Base-by-base conservation (phyloP, 2,888 invertebrate genomes). In the Pyrrhosoma nymphula region DNA sequence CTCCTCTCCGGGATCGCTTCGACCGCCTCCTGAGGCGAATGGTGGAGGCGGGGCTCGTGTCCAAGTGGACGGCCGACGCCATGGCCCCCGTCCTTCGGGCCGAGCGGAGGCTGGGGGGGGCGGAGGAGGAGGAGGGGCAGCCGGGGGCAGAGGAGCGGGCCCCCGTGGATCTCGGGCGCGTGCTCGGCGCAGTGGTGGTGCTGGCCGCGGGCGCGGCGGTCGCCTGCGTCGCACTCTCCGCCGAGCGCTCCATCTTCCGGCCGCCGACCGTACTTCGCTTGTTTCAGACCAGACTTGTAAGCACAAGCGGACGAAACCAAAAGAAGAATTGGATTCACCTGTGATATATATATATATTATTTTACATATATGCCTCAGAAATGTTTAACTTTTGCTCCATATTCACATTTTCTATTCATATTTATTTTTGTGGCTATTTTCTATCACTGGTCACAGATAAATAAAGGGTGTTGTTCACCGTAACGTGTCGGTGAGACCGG, bases 31-130 rank as follows among this genome's bases (percentile, higher is more conserved):
- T 99, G 88, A 97, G 98, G 96, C 97, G 98, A 95, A 97, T 98
- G 20, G 97, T 98, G 0, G 98, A 99, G 97, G 98, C 98, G 0
- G 99, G 99, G 23, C 97, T 99, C 12, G 97, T 98, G 0, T 97
- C 98, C 95, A 99, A 99, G 96, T 99, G 99, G 99, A 96, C 98
- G 1, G 98, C 98, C 95, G 98, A 98, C 96, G 98, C 98, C 0
- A 98, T 98, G 97, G 97, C 98, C 95, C 97, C 97, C 95, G 97
- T 98, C 3, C 96, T 97, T 91, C 98, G 97, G 95, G 97, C 97
- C 0, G 98, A 98, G 96, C 88, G 26, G 95, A 95, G 82, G 88
- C 95, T 88, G 3, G 18, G 35, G n/a, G 26, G 12, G 10, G 26
- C 14, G 23, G 69, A 4, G 39, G 47, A 16, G 0, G 82, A 30